Evolutionary conservation across 2,113 vertebrate genomes (phyloP).

Genomic region (Nycticebus coucang): DNA sequence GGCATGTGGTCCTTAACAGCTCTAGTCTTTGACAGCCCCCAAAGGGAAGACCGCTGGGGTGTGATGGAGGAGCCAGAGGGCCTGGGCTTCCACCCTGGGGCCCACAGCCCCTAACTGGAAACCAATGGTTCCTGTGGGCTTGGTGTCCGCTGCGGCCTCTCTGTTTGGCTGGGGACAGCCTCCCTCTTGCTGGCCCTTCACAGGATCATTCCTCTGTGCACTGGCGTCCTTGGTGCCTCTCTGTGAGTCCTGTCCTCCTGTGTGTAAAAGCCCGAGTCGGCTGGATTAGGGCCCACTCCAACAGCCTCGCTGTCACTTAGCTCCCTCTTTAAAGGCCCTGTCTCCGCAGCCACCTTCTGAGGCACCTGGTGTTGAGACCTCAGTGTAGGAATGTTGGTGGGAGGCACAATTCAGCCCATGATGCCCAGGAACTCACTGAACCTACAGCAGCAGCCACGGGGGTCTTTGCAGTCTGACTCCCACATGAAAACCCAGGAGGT

Average conservation of each 20-base stretch:
- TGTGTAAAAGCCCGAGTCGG: not conserved
- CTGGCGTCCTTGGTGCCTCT: accelerated
- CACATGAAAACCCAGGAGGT: accelerated
- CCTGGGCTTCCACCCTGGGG: not conserved
- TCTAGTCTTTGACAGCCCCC: not conserved
- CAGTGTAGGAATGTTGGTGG: not conserved
- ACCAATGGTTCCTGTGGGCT: no score
- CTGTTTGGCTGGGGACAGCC: accelerated
- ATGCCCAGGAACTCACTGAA: not conserved
- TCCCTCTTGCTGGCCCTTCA: not conserved
- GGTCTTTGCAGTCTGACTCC: accelerated
- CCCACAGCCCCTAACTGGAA: not conserved
- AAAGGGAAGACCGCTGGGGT: accelerated
- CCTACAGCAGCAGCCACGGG: accelerated
- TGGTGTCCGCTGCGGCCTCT: not conserved
- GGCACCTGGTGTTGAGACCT: not conserved
- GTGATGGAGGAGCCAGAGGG: not conserved
- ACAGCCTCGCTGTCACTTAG: not conserved
- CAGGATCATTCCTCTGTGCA: accelerated
- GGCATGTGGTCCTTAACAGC: accelerated
- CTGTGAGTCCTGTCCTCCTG: not conserved
- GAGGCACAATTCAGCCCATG: not conserved
- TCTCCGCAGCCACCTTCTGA: not conserved
- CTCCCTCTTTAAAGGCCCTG: not conserved
- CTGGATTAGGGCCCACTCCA: no score